These are phyloP conservation scores for Chionomys nivalis DNA, from an alignment of 2,113 vertebrate species.

Conservation along the genomic window DNA sequence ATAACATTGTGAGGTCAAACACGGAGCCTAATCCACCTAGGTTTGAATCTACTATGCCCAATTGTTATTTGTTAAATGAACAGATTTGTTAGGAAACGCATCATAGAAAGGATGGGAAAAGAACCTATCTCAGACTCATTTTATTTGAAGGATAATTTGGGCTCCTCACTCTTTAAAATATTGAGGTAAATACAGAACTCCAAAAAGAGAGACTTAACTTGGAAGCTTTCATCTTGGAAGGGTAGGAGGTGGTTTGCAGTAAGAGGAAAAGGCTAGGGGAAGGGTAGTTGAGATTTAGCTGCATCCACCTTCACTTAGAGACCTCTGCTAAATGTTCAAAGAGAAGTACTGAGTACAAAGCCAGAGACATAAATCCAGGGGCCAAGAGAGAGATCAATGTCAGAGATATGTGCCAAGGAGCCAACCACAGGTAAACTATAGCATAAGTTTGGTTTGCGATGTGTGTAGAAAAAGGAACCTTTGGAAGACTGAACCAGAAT, in stretches of 20 bases:
- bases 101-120: neutral
- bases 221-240: neutral
- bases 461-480: neutral
- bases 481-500: neutral
- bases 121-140: neutral
- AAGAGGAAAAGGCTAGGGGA: neutral
- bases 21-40: neutral
- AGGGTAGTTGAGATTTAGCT: neutral
- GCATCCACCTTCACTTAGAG: neutral
- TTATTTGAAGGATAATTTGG: neutral
- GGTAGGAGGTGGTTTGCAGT: neutral
- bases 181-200: conserved; percentile 1
- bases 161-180: neutral
- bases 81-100: neutral
- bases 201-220: neutral
- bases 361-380: neutral
- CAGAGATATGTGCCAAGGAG: neutral
- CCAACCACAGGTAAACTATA: neutral
- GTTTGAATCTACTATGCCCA: neutral
- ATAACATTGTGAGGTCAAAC: neutral
- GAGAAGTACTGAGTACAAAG: neutral
- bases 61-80: neutral
- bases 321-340: neutral
- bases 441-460: neutral
- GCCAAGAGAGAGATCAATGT: neutral